Evolutionary conservation across 1,140 invertebrate species (phyloP).

Genomic region (Plectrocnemia conspersa): DNA sequence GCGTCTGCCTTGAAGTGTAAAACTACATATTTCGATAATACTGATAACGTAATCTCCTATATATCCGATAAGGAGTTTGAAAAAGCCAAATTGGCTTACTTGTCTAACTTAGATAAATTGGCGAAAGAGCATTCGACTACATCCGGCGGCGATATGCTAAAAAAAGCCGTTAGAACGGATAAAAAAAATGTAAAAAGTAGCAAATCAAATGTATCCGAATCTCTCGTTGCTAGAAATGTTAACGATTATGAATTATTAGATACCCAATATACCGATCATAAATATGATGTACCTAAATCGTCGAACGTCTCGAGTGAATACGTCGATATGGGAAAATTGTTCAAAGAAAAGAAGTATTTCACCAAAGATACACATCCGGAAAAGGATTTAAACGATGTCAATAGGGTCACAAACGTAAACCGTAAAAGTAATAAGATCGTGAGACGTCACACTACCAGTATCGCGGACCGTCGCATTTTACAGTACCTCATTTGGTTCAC

Average conservation of each 20-base stretch:
- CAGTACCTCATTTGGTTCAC: conserved; percentile 19
- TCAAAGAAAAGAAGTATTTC: conserved; percentile 11
- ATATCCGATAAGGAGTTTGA: conserved; percentile 17
- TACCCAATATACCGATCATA: too few species aligned
- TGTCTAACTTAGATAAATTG: conserved; percentile 9
- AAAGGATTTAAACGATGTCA: conserved; percentile 6
- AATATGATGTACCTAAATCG: too few species aligned
- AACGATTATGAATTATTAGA: too few species aligned
- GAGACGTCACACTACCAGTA: conserved; percentile 30
- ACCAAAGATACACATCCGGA: conserved; percentile 4
- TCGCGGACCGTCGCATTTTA: conserved; percentile 24
- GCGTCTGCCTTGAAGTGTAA: conserved; percentile 11
- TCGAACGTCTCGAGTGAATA: conserved; percentile 27
- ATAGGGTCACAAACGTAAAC: conserved; percentile 20
- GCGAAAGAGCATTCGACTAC: conserved; percentile 6
- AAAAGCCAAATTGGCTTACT: conserved; percentile 14
- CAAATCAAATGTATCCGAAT: too few species aligned
- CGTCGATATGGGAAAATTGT: conserved; percentile 27
- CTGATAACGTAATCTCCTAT: conserved; percentile 19
- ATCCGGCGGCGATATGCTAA: neutral
- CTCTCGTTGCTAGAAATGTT: too few species aligned
- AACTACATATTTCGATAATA: conserved; percentile 13
- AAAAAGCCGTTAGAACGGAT: conserved; percentile 6
- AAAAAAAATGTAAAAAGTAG: conserved; percentile 7
- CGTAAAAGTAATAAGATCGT: conserved; percentile 21